phyloP scores from a whole-genome alignment of 1,140 invertebrate genomes.

The Acromyrmex charruanus region DNA sequence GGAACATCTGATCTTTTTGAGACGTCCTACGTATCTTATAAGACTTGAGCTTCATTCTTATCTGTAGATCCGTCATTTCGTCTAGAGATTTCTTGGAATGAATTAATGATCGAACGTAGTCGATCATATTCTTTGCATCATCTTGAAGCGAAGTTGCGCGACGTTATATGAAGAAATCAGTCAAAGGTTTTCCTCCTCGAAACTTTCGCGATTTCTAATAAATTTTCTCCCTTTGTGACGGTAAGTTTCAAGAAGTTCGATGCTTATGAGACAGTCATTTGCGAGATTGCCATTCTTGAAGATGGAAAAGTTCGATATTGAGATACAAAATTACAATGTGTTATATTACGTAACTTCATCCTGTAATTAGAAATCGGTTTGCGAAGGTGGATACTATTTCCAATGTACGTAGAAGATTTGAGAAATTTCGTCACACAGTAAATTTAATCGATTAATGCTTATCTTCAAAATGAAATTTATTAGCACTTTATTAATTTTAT shows the following conservation, averaged over 20 bases:
- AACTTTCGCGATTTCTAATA: constrained; percentile 34
- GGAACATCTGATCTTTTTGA: no score
- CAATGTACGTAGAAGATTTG: neutral
- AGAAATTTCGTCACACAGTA: neutral
- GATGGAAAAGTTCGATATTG: constrained; percentile 45
- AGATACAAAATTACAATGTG: constrained; percentile 5
- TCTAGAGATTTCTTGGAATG: neutral
- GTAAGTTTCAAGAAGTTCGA: constrained; percentile 19
- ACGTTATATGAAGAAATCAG: neutral
- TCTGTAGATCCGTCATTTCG: neutral
- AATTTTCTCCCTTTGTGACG: constrained; percentile 12
- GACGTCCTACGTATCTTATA: no score
- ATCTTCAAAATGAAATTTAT: neutral
- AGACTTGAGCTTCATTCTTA: neutral
- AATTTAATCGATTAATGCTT: neutral
- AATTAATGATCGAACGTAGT: neutral
- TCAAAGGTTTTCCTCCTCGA: neutral
- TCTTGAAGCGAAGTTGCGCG: neutral
- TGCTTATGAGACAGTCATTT: neutral
- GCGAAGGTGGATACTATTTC: neutral
- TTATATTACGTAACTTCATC: constrained; percentile 1
- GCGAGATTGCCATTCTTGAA: neutral
- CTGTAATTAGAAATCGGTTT: constrained; percentile 31
- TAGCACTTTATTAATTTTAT: constrained; percentile 11
- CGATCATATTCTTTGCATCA: neutral